Base-by-base conservation (phyloP, 2,888 invertebrate genomes). In the Blastobasis adustella region DNA sequence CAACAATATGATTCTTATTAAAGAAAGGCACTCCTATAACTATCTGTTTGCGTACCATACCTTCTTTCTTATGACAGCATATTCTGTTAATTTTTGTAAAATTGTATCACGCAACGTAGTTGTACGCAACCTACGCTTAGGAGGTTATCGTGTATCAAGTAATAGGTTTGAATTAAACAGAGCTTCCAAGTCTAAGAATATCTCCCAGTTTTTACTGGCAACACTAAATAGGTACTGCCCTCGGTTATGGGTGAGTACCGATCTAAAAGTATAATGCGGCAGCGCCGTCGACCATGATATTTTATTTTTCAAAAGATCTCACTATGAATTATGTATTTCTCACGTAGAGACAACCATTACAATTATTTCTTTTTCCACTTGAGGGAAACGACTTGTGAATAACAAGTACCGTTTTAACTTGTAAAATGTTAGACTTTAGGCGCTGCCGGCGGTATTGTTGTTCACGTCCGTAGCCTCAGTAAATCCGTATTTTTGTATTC, bases 191-290 rank as follows among this genome's bases (percentile, higher is more conserved):
- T 23, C 23, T 23, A 23, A 23, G 23, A 23, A 23, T 23, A 23
- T 42, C 41, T 50, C 42, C 42, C 46, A 40, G 41, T 42, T 46
- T 46, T 46, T 50, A 46, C 46, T 50, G 45, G 37, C 45, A 46
- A 53, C 50, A 52, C 44, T 38, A 44, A 49, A 47, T 9, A 7
- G 36, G 47, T 23, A 47, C 38, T 36, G 37, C 37, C 23, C 10
- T 23, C 40, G 10, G 50, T 40, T 44, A 37, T 46, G 44, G 46
- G 46, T 50, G 44, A 38, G 67, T 63, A 60, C 63, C 62, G 63
- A 83, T 86, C 76, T 82, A 79, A 74, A 85, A 86, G 80, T 86
- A 82, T 86, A 86, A 86, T 86, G 71, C 69, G 71, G 66, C 71
- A 63, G 73, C 76, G 71, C 74, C 69, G 72, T 63, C 74, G 72